Conservation (phyloP, 1,140 invertebrate species). For the Myzus persicae region DNA sequence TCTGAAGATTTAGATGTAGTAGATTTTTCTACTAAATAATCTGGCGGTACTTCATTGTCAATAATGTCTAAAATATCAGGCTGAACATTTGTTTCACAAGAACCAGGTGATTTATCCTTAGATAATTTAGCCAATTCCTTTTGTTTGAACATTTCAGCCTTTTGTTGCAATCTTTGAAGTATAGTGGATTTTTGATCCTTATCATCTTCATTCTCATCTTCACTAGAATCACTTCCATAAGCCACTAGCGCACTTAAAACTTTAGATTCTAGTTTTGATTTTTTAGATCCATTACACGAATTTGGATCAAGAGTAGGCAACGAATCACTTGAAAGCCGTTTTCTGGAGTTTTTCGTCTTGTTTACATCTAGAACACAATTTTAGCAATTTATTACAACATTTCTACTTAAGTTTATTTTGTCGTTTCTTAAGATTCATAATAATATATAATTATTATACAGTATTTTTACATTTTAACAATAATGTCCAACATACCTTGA, state of each 20-base stretch:
- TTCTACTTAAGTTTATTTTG: neutral
- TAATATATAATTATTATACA: neutral
- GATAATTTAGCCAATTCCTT: conserved; percentile 27
- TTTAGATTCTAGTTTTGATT: conserved; percentile 50
- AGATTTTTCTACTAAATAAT: conserved; percentile 35
- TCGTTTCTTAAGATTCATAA: neutral
- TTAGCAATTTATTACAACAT: neutral
- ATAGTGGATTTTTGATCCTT: conserved; percentile 39
- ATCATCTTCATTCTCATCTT: conserved; percentile 37
- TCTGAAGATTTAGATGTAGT: neutral
- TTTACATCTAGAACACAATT: conserved; percentile 40
- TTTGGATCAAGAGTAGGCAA: conserved; percentile 13
- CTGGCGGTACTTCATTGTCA: conserved; percentile 46
- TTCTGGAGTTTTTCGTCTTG: conserved; percentile 7
- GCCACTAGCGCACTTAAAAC: conserved; percentile 38
- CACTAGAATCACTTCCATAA: conserved; percentile 57
- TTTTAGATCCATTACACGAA: conserved; percentile 30
- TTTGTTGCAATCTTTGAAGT: conserved; percentile 44
- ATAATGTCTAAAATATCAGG: conserved; percentile 51
- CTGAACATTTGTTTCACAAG: neutral
- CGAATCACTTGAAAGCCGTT: conserved; percentile 37
- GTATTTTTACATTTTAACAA: neutral
- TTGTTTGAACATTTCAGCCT: conserved; percentile 54
- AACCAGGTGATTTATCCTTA: neutral
- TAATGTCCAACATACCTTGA: neutral